Base-by-base conservation (phyloP, 2,888 invertebrate species). In the Pseudolycoriella hygida region DNA sequence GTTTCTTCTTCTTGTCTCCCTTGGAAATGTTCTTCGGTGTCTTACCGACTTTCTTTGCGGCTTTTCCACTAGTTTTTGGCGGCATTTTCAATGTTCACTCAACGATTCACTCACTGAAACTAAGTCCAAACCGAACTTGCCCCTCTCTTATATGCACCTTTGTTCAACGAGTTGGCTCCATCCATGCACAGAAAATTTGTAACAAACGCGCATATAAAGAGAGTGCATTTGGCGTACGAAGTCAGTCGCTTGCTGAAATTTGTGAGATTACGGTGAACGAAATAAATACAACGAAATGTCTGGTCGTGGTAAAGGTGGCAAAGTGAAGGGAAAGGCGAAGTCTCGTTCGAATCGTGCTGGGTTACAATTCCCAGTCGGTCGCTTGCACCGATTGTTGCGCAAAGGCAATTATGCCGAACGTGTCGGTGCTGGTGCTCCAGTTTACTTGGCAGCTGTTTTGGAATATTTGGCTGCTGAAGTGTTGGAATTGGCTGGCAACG, bases 381-480 rank as follows among this genome's bases (percentile, higher is more conserved):
- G n/a, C n/a, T n/a, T n/a, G n/a, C n/a, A n/a, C n/a, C n/a, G n/a
- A n/a, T n/a, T n/a, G n/a, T n/a, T n/a, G n/a, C n/a, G n/a, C n/a
- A n/a, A n/a, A n/a, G n/a, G n/a, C n/a, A n/a, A n/a, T n/a, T n/a
- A n/a, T n/a, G n/a, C n/a, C n/a, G n/a, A n/a, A n/a, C n/a, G n/a
- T n/a, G n/a, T n/a, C n/a, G n/a, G n/a, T n/a, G n/a, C n/a, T n/a
- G n/a, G n/a, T n/a, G n/a, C n/a, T n/a, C n/a, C n/a, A n/a, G n/a
- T n/a, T n/a, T n/a, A n/a, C n/a, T n/a, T n/a, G n/a, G 70, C 69
- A 1, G 70, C 71, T 20, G 74, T 75, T 1, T 68, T 77, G 67
- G 75, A 77, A 55, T 76, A 76, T 53, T 56, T 76, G 48, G 75
- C 77, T 12, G 79, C 79, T 50, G 80, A 80, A 68, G 70, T 76